Evolutionary conservation across 2,797 vertebrate genomes (phyloP).

Genomic region (Urosaurus nigricauda): DNA sequence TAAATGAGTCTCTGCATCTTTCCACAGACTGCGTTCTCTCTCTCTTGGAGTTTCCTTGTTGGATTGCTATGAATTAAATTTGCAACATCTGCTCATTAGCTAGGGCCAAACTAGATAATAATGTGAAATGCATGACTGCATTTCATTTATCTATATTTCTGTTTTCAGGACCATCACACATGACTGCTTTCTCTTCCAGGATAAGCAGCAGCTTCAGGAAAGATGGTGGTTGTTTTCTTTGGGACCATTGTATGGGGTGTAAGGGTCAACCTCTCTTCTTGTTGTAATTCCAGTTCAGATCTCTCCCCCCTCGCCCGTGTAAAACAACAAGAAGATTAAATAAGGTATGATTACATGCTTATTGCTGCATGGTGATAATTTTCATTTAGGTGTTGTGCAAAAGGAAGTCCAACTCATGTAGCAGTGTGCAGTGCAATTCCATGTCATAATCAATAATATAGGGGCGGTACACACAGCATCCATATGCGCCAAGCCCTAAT

Average conservation of each 20-base stretch:
- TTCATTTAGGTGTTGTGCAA: neutral
- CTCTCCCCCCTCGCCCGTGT: too few species aligned
- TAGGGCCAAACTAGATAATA: constrained; percentile 51
- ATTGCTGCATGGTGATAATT: neutral
- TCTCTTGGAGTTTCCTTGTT: neutral
- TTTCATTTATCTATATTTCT: constrained; percentile 26
- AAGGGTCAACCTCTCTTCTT: neutral
- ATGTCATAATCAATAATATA: neutral
- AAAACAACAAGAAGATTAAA: neutral
- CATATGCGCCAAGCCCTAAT: too few species aligned
- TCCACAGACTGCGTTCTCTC: neutral
- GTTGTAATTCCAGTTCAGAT: neutral
- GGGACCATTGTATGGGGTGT: neutral
- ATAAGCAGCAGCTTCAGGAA: neutral
- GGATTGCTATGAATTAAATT: neutral
- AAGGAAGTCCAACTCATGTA: neutral
- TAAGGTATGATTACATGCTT: neutral
- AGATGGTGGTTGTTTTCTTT: neutral
- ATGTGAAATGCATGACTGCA: constrained; percentile 16
- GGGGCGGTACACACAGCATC: too few species aligned
- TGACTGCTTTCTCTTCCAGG: neutral
- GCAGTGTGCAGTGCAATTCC: too few species aligned
- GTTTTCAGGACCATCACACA: neutral
- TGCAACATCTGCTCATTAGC: neutral
- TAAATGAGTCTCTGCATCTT: neutral